Evolutionary conservation across 1,140 invertebrate species (phyloP).

Genomic region (Pemphigus obesinymphae): DNA sequence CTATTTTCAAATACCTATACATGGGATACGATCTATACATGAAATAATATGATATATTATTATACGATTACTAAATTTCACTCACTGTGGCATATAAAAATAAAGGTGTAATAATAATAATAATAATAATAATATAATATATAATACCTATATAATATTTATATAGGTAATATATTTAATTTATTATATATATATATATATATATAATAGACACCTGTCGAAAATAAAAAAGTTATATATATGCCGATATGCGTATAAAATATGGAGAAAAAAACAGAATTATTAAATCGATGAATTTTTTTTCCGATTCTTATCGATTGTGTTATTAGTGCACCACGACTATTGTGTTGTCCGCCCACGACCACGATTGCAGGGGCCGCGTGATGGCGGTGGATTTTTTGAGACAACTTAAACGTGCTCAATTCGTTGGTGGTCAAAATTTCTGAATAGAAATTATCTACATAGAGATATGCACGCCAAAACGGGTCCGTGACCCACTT

Average conservation of each 20-base stretch:
- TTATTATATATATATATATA: neutral
- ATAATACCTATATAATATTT: too few relatives aligned
- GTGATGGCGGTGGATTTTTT: neutral
- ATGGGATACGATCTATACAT: neutral
- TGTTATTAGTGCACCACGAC: neutral
- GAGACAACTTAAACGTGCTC: neutral
- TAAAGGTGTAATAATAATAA: too few relatives aligned
- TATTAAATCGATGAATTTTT: neutral
- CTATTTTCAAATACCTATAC: neutral
- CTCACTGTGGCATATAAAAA: too few relatives aligned
- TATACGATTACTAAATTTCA: neutral
- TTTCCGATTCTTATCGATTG: slow-evolving; percentile 5
- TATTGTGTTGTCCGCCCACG: slow-evolving; percentile 21
- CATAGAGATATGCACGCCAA: neutral
- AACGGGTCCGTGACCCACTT: slow-evolving; percentile 11
- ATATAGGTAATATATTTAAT: too few relatives aligned
- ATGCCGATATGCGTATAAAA: neutral
- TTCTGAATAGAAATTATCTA: neutral
- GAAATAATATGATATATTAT: neutral
- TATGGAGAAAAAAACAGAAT: neutral
- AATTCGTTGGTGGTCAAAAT: slow-evolving; percentile 17
- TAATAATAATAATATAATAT: too few relatives aligned
- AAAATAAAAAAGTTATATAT: neutral
- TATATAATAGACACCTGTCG: slow-evolving; percentile 7
- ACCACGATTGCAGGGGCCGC: neutral